Base-by-base conservation (phyloP, 2,113 vertebrate species). In the Pseudorhombus dupliciocellatus region DNA sequence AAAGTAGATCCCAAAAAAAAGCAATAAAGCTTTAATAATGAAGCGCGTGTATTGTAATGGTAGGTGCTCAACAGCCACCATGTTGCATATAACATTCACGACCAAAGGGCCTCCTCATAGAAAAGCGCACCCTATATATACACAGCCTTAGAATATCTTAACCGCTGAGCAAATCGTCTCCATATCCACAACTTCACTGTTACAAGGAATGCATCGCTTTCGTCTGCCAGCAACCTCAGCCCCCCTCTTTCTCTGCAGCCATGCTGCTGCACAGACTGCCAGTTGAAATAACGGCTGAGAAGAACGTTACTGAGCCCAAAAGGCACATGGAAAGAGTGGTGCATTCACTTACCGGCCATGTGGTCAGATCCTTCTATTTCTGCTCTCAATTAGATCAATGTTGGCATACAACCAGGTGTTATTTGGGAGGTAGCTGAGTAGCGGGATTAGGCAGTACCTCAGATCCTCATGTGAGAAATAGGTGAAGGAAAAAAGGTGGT, bases 141-240 rank as follows among this genome's bases (percentile, higher is more conserved):
- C 65, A 74, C 70, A 55, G 51, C 61, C 85, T 75, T 22, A 80
- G 90, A 91, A 89, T 87, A 86, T 91, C 83, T 50, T 75, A 84
- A 92, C 91, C 89, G 4, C 89, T 51, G 70, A 88, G 86, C 84
- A 90, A 91, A 86, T 85, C 69, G 82, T 88, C 83, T 88, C 86
- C 79, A 79, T 81, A 87, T 90, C 84, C 91, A 90, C 73, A 88
- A 79, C 62, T 84, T 70, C 54, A 82, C 85, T 90, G 79, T 87
- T 87, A 88, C 77, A 79, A 91, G 90, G 88, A 93, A 93, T 92
- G 89, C 87, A 66, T 89, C 62, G 65, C 78, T 69, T 57, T 66
- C 52, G 73, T 61, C 75, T 90, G 90, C 90, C 92, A 93, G 84
- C 56, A 87, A 88, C 89, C 90, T 92, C 87, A 90, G 77, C 70